These are phyloP conservation scores for Babylonia areolata DNA, from an alignment of 1,140 invertebrate genomes.

Conservation along the genomic window DNA sequence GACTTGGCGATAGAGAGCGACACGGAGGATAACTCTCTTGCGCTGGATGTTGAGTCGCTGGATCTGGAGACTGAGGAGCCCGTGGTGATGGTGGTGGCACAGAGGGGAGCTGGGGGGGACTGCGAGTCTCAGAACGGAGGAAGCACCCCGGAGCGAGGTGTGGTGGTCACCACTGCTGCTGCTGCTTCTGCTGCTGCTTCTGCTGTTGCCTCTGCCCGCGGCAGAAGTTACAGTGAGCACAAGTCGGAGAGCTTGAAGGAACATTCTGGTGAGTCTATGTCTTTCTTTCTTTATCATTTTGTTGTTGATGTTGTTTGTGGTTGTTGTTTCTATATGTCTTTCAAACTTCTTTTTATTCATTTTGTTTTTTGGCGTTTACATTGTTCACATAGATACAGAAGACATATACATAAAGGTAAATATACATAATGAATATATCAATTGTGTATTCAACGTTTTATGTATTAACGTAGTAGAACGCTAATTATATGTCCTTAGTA, in stretches of 20 bases:
- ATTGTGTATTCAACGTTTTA: too few species aligned
- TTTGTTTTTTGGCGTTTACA: too few species aligned
- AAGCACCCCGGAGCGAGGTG: not conserved
- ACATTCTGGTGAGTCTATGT: not conserved
- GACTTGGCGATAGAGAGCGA: slow-evolving; percentile 34
- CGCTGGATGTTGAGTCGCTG: slow-evolving; percentile 38
- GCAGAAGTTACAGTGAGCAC: not conserved
- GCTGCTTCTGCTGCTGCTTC: too few species aligned
- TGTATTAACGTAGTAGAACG: too few species aligned
- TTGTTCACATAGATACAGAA: too few species aligned
- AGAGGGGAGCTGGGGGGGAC: not conserved
- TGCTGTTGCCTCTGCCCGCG: not conserved
- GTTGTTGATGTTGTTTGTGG: too few species aligned
- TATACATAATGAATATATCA: too few species aligned
- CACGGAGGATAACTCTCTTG: slow-evolving; percentile 11
- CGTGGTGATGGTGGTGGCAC: not conserved
- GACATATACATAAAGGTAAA: too few species aligned
- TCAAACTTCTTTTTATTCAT: too few species aligned
- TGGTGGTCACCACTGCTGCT: not conserved
- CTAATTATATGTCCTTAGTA: too few species aligned
- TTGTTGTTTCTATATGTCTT: too few species aligned
- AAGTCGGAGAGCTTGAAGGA: not conserved
- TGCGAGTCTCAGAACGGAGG: not conserved
- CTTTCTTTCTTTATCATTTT: too few species aligned
- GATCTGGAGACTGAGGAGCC: not conserved